These are phyloP conservation scores for Drosophila ogumai DNA, from an alignment of 1,140 invertebrate genomes.

Conservation along the genomic window DNA sequence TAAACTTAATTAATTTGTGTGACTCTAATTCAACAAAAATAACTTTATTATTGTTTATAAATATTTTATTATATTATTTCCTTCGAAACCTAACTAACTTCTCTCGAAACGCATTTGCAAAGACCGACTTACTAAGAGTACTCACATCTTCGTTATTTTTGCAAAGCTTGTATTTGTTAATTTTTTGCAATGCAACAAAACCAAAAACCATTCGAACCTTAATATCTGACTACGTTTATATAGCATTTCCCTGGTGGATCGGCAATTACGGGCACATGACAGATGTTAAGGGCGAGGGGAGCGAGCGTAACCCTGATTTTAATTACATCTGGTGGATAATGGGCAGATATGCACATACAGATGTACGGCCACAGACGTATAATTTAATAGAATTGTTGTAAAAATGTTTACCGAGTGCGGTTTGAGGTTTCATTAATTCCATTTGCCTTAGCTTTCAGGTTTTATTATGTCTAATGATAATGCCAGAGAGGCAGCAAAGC, in stretches of 20 bases:
- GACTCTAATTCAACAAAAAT: no score
- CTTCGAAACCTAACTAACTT: background rate
- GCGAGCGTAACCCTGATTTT: slow-evolving; percentile 43
- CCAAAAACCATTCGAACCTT: slow-evolving; percentile 5
- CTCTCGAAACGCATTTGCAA: slow-evolving; percentile 10
- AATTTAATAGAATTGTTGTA: slow-evolving; percentile 61
- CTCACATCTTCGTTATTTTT: slow-evolving; percentile 24
- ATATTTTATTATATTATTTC: background rate
- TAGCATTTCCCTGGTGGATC: slow-evolving; percentile 48
- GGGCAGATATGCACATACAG: slow-evolving; percentile 26
- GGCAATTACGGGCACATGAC: slow-evolving; percentile 58
- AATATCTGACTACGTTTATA: slow-evolving; percentile 25
- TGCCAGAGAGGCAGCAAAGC: slow-evolving; percentile 9
- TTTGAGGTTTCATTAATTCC: slow-evolving; percentile 48
- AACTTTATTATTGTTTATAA: no score
- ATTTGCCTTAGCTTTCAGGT: slow-evolving; percentile 19
- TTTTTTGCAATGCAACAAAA: slow-evolving; percentile 35
- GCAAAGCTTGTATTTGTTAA: slow-evolving; percentile 13
- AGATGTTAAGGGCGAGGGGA: slow-evolving; percentile 14
- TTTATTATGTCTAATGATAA: slow-evolving; percentile 45
- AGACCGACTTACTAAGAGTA: slow-evolving; percentile 28
- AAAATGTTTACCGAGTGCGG: slow-evolving; percentile 57
- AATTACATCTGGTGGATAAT: slow-evolving; percentile 46
- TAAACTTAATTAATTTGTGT: no score
- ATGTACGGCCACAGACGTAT: slow-evolving; percentile 37